phyloP scores from a whole-genome alignment of 2,797 vertebrate species.

The Rallus crepitans region DNA sequence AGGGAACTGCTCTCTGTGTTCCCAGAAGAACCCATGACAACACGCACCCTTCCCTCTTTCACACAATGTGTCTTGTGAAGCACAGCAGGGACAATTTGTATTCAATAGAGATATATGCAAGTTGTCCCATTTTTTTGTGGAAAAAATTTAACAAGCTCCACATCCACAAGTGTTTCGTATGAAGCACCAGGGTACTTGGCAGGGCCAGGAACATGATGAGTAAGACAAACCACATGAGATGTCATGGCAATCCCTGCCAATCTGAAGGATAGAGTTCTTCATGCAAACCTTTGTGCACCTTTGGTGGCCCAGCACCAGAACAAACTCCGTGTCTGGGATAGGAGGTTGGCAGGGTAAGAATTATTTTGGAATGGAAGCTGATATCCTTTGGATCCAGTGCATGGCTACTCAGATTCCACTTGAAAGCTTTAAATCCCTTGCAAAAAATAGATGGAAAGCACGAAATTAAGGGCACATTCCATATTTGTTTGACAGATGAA shows the following conservation, averaged over 20 bases:
- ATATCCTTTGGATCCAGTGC: neutral
- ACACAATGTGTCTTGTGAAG: neutral
- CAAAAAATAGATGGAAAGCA: neutral
- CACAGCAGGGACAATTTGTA: neutral
- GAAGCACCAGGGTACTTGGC: neutral
- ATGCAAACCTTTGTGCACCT: neutral
- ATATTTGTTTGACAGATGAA: slow-evolving; percentile 49
- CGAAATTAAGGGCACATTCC: neutral
- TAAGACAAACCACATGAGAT: neutral
- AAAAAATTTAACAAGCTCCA: neutral
- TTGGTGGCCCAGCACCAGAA: neutral
- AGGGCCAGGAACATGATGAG: neutral
- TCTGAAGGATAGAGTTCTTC: neutral
- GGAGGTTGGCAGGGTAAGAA: neutral
- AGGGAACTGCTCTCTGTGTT: neutral
- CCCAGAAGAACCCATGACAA: neutral
- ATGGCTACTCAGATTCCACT: neutral
- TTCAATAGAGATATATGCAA: neutral
- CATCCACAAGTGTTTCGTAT: neutral
- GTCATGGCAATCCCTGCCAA: neutral
- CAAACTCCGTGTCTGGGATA: neutral
- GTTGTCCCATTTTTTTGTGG: neutral
- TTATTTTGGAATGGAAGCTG: neutral
- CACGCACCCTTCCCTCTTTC: neutral
- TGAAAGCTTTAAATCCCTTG: slow-evolving; percentile 30